Evolutionary conservation across 1,140 invertebrate species (phyloP), one percentile per base, ranked within the genome.

Genomic region (Dryas iulia): DNA sequence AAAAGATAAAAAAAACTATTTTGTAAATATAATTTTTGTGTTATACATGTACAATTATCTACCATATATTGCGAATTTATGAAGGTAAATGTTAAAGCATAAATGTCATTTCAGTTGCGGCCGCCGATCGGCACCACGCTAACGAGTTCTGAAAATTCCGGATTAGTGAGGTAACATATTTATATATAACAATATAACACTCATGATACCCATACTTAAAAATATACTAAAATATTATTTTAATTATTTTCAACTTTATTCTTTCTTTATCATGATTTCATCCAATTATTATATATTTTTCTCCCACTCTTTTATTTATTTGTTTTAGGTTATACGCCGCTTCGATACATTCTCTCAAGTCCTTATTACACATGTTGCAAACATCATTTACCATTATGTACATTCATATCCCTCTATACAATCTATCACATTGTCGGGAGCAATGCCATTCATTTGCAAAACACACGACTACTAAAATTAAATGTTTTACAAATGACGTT

Each of bases 141-240:
- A 83, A 84, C 88, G 71, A 89, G 84, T 89, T 89, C 89, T 84
- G 89, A 91, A 82, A 91, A 90, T 87, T 91, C 89, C 83, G 89
- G 89, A 82, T 87, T 91, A 90, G 89, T 91, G 83, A 91, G 89
- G 89, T 91, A 86, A 89, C 30, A 64, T 33, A 68, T 61, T 58
- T 47, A 39, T n/a, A 21, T 56, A 3, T 24, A 14, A 7, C 6
- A 24, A 18, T 18, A 47, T 18, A 1, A 47, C 14, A 5, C 7
- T 3, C 14, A 47, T 47, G 6, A 10, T 18, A 14, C 18, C n/a
- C 10, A 47, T 47, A 47, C n/a, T 18, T 39, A 7, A 18, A 18
- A 14, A 39, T 39, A 6, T 18, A 47, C 2, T 47, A 3, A 28
- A 28, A 21, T 47, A 47, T 14, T 14, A 18, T 47, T 47, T 47